Percentiles rank a stretch among this genome's conserved stretches.
Evolutionary conservation across 2,797 vertebrate genomes (phyloP).

Genomic region (Pyrocephalus nanus): DNA sequence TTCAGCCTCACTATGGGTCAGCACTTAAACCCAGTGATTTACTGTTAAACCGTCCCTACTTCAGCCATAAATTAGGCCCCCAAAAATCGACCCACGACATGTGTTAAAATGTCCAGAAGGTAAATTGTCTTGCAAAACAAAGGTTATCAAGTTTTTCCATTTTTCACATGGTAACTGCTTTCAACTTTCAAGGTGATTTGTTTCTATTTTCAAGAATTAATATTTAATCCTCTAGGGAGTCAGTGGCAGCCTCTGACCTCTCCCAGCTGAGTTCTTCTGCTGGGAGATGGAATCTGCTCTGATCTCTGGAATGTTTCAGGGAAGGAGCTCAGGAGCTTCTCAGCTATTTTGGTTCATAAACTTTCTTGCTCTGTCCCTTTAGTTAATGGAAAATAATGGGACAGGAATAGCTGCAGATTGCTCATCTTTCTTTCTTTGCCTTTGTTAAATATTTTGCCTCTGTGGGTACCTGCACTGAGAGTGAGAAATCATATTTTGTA

Average conservation of each 20-base stretch:
- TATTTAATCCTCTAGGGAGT: neutral
- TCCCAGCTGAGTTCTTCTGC: neutral
- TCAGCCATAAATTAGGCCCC: neutral
- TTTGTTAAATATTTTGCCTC: neutral
- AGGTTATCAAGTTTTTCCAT: neutral
- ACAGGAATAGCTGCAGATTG: neutral
- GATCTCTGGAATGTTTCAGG: neutral
- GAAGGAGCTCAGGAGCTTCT: neutral
- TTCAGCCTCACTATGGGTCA: neutral
- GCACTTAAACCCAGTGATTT: neutral
- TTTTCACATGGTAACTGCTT: neutral
- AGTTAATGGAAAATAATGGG: neutral
- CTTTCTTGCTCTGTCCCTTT: neutral
- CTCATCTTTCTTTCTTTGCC: neutral
- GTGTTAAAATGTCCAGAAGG: neutral
- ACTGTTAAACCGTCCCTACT: neutral
- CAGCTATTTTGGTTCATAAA: neutral
- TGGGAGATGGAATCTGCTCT: neutral
- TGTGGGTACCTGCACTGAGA: fast-evolving
- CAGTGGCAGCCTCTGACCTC: neutral
- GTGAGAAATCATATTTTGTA: neutral
- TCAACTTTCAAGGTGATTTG: neutral
- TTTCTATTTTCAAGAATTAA: neutral
- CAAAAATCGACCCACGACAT: fast-evolving
- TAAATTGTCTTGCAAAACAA: neutral